A percentile compares a stretch with the other conserved stretches of the same genome.
phyloP scores from a whole-genome alignment of 2,113 vertebrate species.

The Candoia aspera region DNA sequence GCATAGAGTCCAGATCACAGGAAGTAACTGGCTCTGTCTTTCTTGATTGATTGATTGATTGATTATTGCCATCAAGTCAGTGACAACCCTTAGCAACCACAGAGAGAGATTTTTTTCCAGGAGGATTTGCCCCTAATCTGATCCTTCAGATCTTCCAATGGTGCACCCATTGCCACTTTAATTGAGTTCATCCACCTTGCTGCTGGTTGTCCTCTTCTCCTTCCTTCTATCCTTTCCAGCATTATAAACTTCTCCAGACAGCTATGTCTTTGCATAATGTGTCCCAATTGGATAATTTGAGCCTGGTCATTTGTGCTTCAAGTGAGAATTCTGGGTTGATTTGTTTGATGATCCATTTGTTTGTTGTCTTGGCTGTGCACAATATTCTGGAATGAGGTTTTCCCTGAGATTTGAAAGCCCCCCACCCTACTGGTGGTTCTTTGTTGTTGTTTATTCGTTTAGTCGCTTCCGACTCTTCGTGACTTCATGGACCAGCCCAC shows the following conservation, averaged over 20 bases:
- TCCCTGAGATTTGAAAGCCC: no score
- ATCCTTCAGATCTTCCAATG: not conserved
- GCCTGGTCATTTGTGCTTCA: not conserved
- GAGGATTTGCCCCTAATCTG: not conserved
- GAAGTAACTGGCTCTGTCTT: not conserved
- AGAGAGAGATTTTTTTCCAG: no score
- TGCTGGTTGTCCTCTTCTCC: not conserved
- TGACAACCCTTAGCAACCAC: not conserved
- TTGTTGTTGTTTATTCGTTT: no score
- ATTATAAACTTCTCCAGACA: not conserved
- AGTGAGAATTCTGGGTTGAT: not conserved
- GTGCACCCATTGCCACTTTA: not conserved
- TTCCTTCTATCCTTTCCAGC: not conserved
- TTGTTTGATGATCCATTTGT: no score
- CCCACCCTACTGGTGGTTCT: no score
- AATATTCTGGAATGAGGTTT: no score
- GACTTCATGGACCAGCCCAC: no score
- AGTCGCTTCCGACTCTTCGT: no score
- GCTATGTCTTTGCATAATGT: not conserved
- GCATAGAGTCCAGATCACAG: not conserved
- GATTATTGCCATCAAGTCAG: not conserved
- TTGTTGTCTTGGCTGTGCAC: not conserved
- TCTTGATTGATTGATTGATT: not conserved
- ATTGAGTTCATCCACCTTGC: not conserved
- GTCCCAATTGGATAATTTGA: not conserved